A percentile compares a stretch with the other conserved stretches of the same genome.
Conservation (phyloP, 2,797 vertebrate genomes). For the Pseudochirops corinnae region DNA sequence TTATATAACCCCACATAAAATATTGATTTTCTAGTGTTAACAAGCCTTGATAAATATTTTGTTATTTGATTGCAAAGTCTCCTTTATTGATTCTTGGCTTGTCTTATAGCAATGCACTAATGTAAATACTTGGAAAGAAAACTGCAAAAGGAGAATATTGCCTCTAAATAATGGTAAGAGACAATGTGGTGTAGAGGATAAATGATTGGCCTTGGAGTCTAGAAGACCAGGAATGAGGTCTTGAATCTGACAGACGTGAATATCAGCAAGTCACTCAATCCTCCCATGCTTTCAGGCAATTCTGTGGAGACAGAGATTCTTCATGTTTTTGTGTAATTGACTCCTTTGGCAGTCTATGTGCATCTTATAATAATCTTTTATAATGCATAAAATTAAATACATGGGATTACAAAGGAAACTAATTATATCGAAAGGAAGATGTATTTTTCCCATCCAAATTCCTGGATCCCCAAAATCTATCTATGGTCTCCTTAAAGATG, state of each 20-base stretch:
- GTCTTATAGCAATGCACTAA: background rate
- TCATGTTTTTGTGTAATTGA: background rate
- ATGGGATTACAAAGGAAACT: background rate
- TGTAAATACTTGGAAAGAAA: constrained; percentile 26
- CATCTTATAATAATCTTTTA: background rate
- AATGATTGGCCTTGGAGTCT: background rate
- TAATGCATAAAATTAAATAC: background rate
- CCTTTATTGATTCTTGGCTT: background rate
- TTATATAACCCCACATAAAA: background rate
- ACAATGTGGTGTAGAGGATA: background rate
- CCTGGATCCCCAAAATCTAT: background rate
- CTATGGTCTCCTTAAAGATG: background rate
- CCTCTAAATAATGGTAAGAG: too few species aligned
- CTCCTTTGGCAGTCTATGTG: background rate
- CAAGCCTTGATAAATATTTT: background rate
- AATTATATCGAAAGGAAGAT: background rate
- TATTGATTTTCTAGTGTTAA: constrained; percentile 40
- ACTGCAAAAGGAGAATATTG: constrained; percentile 9
- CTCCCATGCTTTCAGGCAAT: background rate
- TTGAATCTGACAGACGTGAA: background rate
- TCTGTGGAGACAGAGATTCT: background rate
- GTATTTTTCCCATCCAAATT: background rate
- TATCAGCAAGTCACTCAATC: background rate
- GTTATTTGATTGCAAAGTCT: background rate
- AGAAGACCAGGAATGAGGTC: background rate